A percentile compares a stretch with the other conserved stretches of the same genome.
These are phyloP conservation scores for Acrocephalus kingi DNA, from an alignment of 2,113 vertebrate species.

Conservation along the genomic window DNA sequence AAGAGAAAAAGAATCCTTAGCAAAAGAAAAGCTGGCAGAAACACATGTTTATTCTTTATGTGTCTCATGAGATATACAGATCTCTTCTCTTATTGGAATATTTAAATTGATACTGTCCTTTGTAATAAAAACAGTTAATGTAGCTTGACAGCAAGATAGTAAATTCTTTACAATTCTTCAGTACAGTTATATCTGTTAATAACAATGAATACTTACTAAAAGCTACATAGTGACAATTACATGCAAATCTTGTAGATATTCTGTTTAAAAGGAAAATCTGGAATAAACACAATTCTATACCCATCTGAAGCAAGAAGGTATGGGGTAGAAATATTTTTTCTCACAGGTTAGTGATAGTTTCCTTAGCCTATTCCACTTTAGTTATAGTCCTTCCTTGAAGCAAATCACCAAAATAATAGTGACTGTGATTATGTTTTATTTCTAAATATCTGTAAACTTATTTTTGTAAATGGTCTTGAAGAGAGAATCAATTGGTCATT, in stretches of 20 bases:
- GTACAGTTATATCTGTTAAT: neutral
- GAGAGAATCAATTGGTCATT: neutral
- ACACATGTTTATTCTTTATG: neutral
- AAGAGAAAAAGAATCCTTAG: neutral
- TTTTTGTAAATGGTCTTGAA: neutral
- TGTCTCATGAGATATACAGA: neutral
- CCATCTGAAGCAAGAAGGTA: neutral
- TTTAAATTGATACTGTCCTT: neutral
- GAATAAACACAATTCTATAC: neutral
- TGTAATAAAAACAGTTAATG: neutral
- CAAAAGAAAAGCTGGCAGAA: slow-evolving; percentile 13
- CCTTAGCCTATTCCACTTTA: neutral
- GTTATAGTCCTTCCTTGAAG: neutral
- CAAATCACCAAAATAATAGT: neutral
- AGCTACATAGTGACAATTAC: neutral
- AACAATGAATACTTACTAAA: neutral
- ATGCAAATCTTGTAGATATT: neutral
- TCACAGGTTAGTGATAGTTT: neutral
- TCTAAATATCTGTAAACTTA: neutral
- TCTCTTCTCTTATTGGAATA: neutral
- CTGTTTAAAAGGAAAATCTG: neutral
- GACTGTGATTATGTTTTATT: neutral
- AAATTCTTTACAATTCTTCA: neutral
- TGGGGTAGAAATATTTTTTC: neutral
- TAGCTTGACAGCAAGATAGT: neutral